Evolutionary conservation across 2,113 vertebrate species (phyloP).

Genomic region (Onychostoma macrolepis): DNA sequence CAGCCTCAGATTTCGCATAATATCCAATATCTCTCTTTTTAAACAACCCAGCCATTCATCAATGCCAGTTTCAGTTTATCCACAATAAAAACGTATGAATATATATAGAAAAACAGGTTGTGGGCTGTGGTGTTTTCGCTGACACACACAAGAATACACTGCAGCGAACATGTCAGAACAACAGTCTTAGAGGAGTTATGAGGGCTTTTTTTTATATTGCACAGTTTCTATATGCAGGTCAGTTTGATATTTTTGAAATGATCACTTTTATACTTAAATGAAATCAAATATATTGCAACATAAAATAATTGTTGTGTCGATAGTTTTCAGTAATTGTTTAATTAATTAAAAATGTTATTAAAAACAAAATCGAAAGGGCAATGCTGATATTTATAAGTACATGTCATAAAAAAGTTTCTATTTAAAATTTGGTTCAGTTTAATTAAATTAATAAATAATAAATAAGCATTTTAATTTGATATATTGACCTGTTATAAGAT

Average conservation of each 20-base stretch:
- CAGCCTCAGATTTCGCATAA: slow-evolving; percentile 23
- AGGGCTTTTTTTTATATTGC: not conserved
- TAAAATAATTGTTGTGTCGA: not conserved
- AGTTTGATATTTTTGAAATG: not conserved
- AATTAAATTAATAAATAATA: too few species aligned
- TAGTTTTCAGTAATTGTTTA: not conserved
- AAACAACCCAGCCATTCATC: slow-evolving; percentile 33
- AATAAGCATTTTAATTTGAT: not conserved
- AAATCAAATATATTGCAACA: not conserved
- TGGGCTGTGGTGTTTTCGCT: slow-evolving; percentile 11
- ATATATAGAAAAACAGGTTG: slow-evolving; percentile 13
- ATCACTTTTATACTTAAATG: not conserved
- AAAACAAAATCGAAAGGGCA: not conserved
- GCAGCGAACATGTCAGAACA: not conserved
- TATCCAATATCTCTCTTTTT: slow-evolving; percentile 13
- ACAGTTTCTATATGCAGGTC: not conserved
- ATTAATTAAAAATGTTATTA: not conserved
- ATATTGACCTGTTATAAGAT: not conserved
- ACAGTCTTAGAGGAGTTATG: not conserved
- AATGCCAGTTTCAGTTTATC: slow-evolving; percentile 34
- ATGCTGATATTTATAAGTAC: not conserved
- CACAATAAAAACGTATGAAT: slow-evolving; percentile 26
- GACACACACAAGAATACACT: not conserved
- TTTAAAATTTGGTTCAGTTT: not conserved
- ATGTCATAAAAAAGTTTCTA: not conserved